Base-by-base conservation (phyloP, 2,888 invertebrate species). In the Masnerella sp. region DNA sequence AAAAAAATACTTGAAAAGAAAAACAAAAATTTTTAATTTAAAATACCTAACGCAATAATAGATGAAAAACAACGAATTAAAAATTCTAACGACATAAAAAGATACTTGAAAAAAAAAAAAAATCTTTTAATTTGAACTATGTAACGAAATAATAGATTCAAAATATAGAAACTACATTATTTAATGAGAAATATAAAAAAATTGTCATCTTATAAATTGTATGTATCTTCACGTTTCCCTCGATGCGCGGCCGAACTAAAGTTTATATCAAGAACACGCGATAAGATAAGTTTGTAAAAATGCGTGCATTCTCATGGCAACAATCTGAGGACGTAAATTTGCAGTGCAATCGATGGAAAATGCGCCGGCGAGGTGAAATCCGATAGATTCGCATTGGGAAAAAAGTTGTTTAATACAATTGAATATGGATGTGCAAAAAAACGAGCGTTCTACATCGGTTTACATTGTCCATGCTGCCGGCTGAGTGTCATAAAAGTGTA, bases 261-360 rank as follows among this genome's bases (percentile, higher is more conserved):
- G 79, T 81, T 79, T 80, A 78, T 82, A 83, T 83, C 83, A 82
- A 76, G 78, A 78, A 78, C 79, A 74, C 51, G 69, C 59, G 83
- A 83, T 83, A 83, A 83, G 83, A 83, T 83, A 83, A 79, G 77
- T 64, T 47, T 42, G 34, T 30, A 75, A 77, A 79, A 82, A 83
- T 81, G 80, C 76, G 80, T 77, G 52, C 79, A 82, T 81, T 83
- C 86, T 82, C 86, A 86, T 85, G 84, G 86, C 81, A 86, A 86
- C 84, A 85, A 86, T 83, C 84, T 84, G 79, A 82, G 84, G 79
- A 83, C 83, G 78, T 59, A 76, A 80, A 81, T 83, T 83, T 81
- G 77, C 79, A 74, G 75, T 52, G 61, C 67, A 70, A 73, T 77
- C 72, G 73, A 67, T 73, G 70, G 77, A 73, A 70, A 74, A 77